phyloP scores from a whole-genome alignment of 2,113 vertebrate genomes.

The Notarius lentiginosus region DNA sequence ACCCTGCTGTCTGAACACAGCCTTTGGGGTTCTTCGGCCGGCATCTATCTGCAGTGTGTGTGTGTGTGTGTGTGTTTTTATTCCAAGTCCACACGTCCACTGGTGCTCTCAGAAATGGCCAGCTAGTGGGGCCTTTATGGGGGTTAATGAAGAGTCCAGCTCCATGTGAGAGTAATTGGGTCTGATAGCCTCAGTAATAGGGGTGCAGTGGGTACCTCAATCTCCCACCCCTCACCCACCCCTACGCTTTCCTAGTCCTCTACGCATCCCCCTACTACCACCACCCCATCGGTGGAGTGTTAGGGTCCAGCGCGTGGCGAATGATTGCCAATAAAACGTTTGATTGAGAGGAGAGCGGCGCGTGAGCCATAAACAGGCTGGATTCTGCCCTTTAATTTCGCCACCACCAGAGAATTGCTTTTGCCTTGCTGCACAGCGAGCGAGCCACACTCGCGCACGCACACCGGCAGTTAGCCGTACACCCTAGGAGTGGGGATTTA shows the following conservation, averaged over 20 bases:
- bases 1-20: background rate
- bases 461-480: slow-evolving; percentile 73
- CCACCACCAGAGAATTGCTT: slow-evolving; percentile 75
- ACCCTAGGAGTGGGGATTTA: slow-evolving; percentile 75
- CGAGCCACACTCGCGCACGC: slow-evolving; percentile 57
- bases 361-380: slow-evolving; percentile 74
- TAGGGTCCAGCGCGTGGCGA: slow-evolving; percentile 63
- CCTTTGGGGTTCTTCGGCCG: background rate
- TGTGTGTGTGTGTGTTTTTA: background rate
- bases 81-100: background rate
- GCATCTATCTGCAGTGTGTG: background rate
- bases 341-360: slow-evolving; percentile 75
- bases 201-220: slow-evolving; percentile 44
- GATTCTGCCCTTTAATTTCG: slow-evolving; percentile 78
- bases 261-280: background rate
- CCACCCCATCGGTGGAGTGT: slow-evolving; percentile 66
- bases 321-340: slow-evolving; percentile 81
- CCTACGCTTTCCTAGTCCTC: background rate
- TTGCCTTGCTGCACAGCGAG: slow-evolving; percentile 69
- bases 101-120: slow-evolving; percentile 29
- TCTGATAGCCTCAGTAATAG: slow-evolving; percentile 43
- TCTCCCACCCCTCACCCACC: background rate
- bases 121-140: slow-evolving; percentile 39
- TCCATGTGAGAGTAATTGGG: slow-evolving; percentile 67
- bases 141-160: slow-evolving; percentile 59